Evolutionary conservation across 2,888 invertebrate genomes (phyloP).

Genomic region (Empis stercorea): DNA sequence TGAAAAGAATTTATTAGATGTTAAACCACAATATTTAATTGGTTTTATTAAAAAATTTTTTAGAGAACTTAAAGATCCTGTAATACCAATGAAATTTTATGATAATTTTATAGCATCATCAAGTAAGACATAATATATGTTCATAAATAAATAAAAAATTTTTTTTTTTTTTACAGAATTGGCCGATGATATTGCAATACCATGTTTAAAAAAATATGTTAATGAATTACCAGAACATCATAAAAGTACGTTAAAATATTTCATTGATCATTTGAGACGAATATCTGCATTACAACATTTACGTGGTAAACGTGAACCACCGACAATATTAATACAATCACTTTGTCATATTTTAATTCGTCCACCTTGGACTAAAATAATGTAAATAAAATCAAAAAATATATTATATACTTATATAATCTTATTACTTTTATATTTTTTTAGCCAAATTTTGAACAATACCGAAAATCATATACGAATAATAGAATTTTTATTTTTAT

Average conservation of each 20-base stretch:
- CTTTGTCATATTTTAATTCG: slow-evolving; percentile 59
- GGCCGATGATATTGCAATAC: slow-evolving; percentile 40
- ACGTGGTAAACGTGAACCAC: slow-evolving; percentile 50
- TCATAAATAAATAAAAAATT: background rate
- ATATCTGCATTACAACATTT: slow-evolving; percentile 53
- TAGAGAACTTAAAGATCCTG: slow-evolving; percentile 58
- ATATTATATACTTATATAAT: background rate
- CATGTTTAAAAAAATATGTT: slow-evolving; percentile 41
- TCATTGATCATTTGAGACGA: slow-evolving; percentile 60
- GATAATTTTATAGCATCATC: slow-evolving; percentile 51
- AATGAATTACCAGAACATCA: slow-evolving; percentile 52
- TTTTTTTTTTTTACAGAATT: slow-evolving; percentile 9
- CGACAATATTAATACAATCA: slow-evolving; percentile 53
- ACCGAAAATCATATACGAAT: slow-evolving; percentile 59
- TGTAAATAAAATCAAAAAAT: slow-evolving; percentile 39
- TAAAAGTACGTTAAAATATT: slow-evolving; percentile 45
- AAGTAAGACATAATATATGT: slow-evolving; percentile 18
- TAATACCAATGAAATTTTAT: slow-evolving; percentile 62
- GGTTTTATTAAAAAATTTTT: slow-evolving; percentile 57
- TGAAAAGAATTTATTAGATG: background rate
- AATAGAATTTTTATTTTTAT: slow-evolving; percentile 52
- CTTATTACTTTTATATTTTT: slow-evolving; percentile 5
- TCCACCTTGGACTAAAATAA: slow-evolving; percentile 64
- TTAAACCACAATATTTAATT: slow-evolving; percentile 14
- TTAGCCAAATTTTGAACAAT: slow-evolving; percentile 60